Percentiles rank a stretch among this genome's conserved stretches.
phyloP scores from a whole-genome alignment of 2,797 vertebrate genomes.

The Gorsachius magnificus region DNA sequence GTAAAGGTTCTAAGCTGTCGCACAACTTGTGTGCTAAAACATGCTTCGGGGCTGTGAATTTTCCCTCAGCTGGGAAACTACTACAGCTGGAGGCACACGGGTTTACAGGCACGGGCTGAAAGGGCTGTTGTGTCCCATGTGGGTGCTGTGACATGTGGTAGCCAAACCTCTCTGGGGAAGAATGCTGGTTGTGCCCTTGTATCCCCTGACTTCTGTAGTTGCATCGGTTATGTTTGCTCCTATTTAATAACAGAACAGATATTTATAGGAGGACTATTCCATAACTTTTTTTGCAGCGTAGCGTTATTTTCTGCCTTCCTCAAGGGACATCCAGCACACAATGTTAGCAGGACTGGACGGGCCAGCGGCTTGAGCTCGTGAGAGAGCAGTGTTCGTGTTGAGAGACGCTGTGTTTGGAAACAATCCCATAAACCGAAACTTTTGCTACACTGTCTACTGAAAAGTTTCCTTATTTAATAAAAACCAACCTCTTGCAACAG shows the following conservation, averaged over 20 bases:
- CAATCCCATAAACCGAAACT: background rate
- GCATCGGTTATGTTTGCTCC: background rate
- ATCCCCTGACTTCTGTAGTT: background rate
- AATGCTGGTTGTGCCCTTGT: background rate
- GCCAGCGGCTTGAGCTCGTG: background rate
- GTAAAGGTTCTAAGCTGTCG: background rate
- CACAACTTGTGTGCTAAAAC: background rate
- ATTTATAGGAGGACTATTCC: background rate
- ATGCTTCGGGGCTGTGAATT: background rate
- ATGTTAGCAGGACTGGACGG: background rate
- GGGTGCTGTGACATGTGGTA: background rate
- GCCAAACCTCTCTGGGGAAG: background rate
- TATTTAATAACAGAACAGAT: background rate
- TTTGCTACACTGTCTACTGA: background rate
- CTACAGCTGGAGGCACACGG: fast-evolving
- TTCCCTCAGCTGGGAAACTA: background rate
- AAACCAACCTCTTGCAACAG: background rate
- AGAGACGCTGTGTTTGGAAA: background rate
- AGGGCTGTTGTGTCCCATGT: background rate
- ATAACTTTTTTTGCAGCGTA: background rate
- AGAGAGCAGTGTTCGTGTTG: background rate
- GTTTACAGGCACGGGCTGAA: background rate
- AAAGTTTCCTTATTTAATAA: background rate
- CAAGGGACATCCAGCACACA: background rate
- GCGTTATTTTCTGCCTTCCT: background rate